These are phyloP conservation scores for Sipha flava DNA, from an alignment of 1,140 invertebrate species.

Conservation along the genomic window DNA sequence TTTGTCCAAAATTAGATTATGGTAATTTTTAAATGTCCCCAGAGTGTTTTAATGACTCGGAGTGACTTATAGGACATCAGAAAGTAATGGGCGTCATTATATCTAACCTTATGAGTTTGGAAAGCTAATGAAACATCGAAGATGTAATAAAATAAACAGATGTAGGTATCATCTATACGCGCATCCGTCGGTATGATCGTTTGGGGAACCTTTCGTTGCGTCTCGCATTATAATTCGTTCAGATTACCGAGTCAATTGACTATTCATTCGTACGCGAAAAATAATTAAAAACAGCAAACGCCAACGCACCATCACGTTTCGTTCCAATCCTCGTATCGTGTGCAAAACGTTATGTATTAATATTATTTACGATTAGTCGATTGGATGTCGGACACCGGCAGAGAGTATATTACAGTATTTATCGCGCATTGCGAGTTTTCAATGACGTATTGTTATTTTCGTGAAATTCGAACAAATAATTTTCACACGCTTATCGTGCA, in stretches of 20 bases:
- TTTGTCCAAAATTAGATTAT: neutral
- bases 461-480: neutral
- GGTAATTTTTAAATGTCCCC: constrained; percentile 19
- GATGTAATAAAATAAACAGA: neutral
- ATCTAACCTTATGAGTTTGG: neutral
- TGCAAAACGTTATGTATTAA: no score
- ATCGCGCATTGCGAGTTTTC: no score
- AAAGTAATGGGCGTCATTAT: neutral
- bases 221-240: no score
- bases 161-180: neutral
- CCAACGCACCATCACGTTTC: no score
- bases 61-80: constrained; percentile 5
- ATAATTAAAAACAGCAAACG: no score
- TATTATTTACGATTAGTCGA: no score
- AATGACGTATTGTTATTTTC: neutral
- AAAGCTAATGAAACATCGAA: constrained; percentile 3
- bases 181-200: neutral
- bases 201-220: neutral
- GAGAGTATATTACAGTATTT: no score
- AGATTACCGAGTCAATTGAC: no score
- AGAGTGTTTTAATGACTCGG: neutral
- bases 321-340: no score
- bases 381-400: no score
- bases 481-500: neutral
- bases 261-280: no score